A percentile compares a stretch with the other conserved stretches of the same genome.
Conservation (phyloP, 1,140 invertebrate genomes). For the Aphis gossypii region DNA sequence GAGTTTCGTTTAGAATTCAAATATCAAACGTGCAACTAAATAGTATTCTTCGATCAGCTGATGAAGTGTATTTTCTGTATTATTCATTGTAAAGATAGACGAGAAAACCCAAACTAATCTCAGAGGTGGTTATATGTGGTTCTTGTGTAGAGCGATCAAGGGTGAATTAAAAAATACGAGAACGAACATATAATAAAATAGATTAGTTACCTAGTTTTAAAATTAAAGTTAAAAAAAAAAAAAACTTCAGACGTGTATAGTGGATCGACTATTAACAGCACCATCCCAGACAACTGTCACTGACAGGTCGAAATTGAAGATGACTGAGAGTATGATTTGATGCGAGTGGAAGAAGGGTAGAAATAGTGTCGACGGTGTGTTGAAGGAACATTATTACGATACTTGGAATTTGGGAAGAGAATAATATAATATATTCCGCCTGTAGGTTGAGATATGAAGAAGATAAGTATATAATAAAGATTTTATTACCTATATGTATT, state of each 20-base stretch:
- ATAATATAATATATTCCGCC: neutral
- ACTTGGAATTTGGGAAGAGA: neutral
- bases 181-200: neutral
- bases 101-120: neutral
- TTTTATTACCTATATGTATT: neutral
- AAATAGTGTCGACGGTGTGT: neutral
- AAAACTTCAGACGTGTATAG: neutral
- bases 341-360: neutral
- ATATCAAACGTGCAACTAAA: neutral
- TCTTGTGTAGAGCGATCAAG: neutral
- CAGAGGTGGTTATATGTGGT: neutral
- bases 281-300: neutral
- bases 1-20: neutral
- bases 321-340: neutral
- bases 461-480: neutral
- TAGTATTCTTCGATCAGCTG: neutral
- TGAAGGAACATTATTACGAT: neutral
- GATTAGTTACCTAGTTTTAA: neutral
- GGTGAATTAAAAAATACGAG: neutral
- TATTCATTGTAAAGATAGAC: neutral
- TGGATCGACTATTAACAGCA: neutral
- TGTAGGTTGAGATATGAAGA: neutral
- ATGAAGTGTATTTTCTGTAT: neutral
- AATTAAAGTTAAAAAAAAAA: neutral
- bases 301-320: slow-evolving; percentile 6